These are phyloP conservation scores for Idaea dimidiata DNA, from an alignment of 2,888 invertebrate species.

Conservation along the genomic window DNA sequence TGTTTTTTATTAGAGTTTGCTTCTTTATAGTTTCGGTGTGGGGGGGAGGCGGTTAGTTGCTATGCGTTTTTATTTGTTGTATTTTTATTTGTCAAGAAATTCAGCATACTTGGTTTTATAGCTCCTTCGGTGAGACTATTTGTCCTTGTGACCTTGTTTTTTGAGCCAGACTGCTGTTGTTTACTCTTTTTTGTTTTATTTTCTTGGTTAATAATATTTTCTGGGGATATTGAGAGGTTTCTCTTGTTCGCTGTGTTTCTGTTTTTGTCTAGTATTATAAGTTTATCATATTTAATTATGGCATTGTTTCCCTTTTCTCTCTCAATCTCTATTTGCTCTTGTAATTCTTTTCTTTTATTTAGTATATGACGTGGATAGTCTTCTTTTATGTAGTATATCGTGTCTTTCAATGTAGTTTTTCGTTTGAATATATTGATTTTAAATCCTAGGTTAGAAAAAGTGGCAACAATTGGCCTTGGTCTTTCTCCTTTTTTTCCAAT, in stretches of 20 bases:
- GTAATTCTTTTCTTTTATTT: slow-evolving; percentile 22
- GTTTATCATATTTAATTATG: slow-evolving; percentile 24
- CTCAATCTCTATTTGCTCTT: slow-evolving; percentile 20
- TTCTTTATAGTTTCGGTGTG: too few species aligned
- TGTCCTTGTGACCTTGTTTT: slow-evolving; percentile 2
- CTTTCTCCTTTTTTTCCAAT: slow-evolving; percentile 20
- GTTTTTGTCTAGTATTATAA: slow-evolving; percentile 17
- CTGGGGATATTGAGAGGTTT: slow-evolving; percentile 13
- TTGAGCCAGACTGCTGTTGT: slow-evolving; percentile 3
- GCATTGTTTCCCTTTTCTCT: slow-evolving; percentile 22
- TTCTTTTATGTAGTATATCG: slow-evolving; percentile 19
- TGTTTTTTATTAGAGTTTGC: background rate
- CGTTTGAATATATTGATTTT: slow-evolving; percentile 19
- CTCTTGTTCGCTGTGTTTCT: slow-evolving; percentile 17
- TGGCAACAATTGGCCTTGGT: slow-evolving; percentile 19
- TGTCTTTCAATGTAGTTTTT: slow-evolving; percentile 19
- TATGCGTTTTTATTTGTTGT: too few species aligned
- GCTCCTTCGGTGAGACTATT: background rate
- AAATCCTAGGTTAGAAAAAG: slow-evolving; percentile 19
- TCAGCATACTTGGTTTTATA: too few species aligned
- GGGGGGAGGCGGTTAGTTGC: too few species aligned
- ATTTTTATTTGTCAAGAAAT: too few species aligned
- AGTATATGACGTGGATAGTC: slow-evolving; percentile 18
- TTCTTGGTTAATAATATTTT: slow-evolving; percentile 5
- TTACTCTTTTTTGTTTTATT: slow-evolving; percentile 6